A percentile compares a stretch with the other conserved stretches of the same genome.
These are phyloP conservation scores for Gopherus flavomarginatus DNA, from an alignment of 2,113 vertebrate species.

Conservation along the genomic window DNA sequence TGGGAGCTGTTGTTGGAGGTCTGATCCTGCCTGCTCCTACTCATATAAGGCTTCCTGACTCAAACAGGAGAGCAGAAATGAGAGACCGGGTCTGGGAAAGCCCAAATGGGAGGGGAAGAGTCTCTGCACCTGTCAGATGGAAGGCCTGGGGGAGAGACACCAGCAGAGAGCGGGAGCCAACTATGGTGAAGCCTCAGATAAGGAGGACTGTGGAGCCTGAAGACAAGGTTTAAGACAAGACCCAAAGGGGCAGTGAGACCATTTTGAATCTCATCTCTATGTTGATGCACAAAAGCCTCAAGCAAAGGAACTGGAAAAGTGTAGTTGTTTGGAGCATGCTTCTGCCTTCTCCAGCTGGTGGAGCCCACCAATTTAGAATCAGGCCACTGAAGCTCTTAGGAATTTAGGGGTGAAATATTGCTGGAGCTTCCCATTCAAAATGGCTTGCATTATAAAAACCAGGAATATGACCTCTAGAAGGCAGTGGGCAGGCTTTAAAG, in stretches of 20 bases:
- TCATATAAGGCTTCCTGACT: background rate
- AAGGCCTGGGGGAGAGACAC: background rate
- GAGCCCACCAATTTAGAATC: background rate
- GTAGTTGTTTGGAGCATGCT: background rate
- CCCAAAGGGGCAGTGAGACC: background rate
- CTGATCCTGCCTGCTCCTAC: background rate
- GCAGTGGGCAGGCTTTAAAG: background rate
- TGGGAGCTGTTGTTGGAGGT: background rate
- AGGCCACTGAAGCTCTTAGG: background rate
- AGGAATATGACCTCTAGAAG: background rate
- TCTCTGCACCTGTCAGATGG: background rate
- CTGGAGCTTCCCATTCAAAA: background rate
- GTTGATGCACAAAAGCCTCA: background rate
- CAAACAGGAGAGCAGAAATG: background rate
- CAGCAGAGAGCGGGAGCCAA: background rate
- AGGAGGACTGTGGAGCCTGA: background rate
- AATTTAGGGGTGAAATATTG: background rate
- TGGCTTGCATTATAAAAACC: background rate
- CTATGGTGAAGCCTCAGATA: background rate
- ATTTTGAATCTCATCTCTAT: background rate
- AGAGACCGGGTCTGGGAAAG: background rate
- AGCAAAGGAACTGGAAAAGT: background rate
- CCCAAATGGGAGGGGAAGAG: no score
- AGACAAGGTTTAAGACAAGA: background rate
- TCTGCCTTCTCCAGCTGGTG: background rate